phyloP scores from a whole-genome alignment of 2,113 vertebrate genomes.

The Myocastor coypus region DNA sequence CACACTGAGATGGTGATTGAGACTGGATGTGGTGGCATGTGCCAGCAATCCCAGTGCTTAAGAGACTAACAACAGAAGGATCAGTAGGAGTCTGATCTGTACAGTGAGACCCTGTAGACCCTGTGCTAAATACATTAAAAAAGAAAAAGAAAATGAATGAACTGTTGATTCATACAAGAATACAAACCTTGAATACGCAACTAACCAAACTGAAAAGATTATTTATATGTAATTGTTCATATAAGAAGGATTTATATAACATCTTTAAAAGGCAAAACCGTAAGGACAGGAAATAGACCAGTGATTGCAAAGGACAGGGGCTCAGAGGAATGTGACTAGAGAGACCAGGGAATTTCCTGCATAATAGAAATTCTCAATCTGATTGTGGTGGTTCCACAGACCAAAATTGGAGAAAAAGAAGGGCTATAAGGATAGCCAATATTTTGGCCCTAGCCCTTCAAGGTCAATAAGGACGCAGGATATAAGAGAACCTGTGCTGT shows the following conservation, averaged over 20 bases:
- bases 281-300: not conserved
- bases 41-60: too few relatives aligned
- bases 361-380: not conserved
- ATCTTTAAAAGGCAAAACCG: not conserved
- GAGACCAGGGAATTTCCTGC: not conserved
- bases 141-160: not conserved
- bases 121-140: too few relatives aligned
- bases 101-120: too few relatives aligned
- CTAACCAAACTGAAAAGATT: not conserved
- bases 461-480: too few relatives aligned
- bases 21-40: too few relatives aligned
- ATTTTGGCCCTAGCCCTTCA: too few relatives aligned
- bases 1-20: too few relatives aligned
- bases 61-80: too few relatives aligned
- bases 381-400: not conserved
- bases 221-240: not conserved
- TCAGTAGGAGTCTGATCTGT: too few relatives aligned
- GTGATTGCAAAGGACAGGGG: not conserved
- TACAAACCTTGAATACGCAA: not conserved
- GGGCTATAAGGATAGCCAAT: too few relatives aligned
- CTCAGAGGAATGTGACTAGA: not conserved
- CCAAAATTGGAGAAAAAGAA: too few relatives aligned
- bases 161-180: not conserved
- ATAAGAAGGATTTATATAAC: not conserved
- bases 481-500: too few relatives aligned